These are phyloP conservation scores for Lerista edwardsae DNA, from an alignment of 2,797 vertebrate genomes.

Conservation along the genomic window DNA sequence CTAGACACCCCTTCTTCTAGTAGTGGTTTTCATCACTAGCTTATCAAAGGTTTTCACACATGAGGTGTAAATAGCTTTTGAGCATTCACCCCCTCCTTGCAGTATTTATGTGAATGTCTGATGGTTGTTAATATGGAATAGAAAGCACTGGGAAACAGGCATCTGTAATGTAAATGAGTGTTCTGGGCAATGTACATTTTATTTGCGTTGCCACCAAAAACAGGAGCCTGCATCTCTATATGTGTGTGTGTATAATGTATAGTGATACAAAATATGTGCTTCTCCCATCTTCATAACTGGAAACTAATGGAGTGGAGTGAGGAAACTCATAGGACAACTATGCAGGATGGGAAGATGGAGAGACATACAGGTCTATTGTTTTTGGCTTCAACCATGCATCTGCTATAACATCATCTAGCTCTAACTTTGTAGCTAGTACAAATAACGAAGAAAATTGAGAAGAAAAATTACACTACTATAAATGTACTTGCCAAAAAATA, in stretches of 20 bases:
- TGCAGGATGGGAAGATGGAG: background rate
- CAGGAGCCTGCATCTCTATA: background rate
- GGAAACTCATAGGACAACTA: background rate
- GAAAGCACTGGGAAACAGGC: background rate
- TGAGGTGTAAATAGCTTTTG: background rate
- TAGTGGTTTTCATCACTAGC: background rate
- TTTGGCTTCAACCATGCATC: background rate
- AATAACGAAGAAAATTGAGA: background rate
- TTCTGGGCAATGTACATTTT: background rate
- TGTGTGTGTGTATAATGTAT: background rate
- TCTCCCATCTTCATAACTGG: background rate
- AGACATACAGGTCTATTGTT: background rate
- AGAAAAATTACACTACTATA: background rate
- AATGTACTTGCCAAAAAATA: background rate
- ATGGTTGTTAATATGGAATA: background rate
- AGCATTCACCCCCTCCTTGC: background rate
- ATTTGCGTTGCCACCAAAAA: conserved; percentile 5
- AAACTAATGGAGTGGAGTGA: background rate
- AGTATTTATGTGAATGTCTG: conserved; percentile 2
- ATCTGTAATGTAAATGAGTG: background rate
- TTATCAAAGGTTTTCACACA: background rate
- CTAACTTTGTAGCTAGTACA: background rate
- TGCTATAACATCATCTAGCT: background rate
- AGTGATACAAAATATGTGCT: background rate
- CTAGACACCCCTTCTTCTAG: background rate